A percentile compares a stretch with the other conserved stretches of the same genome.
Evolutionary conservation across 2,888 invertebrate genomes (phyloP).

Genomic region (Drosophila ezoana): DNA sequence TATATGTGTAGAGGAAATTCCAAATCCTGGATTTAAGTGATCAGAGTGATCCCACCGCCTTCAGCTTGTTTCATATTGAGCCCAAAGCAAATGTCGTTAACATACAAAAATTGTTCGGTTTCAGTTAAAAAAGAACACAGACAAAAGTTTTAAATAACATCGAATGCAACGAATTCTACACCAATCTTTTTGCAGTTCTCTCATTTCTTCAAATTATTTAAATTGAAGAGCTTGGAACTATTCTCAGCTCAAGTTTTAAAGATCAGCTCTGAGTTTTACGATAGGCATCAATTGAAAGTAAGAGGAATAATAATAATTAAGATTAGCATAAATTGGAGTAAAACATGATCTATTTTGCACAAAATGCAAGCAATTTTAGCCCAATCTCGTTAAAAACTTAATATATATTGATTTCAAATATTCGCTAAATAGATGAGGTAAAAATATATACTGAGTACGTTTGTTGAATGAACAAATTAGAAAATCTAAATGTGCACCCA

Average conservation of each 20-base stretch:
- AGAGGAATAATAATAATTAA: background rate
- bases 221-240: slow-evolving; percentile 6
- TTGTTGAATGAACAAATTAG: slow-evolving; percentile 13
- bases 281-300: background rate
- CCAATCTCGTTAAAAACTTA: slow-evolving; percentile 20
- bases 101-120: slow-evolving; percentile 57
- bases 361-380: slow-evolving; percentile 29
- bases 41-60: slow-evolving; percentile 75
- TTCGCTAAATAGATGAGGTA: slow-evolving; percentile 47
- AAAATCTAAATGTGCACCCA: slow-evolving; percentile 52
- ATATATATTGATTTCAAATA: slow-evolving; percentile 38
- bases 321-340: slow-evolving; percentile 8
- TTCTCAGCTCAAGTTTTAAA: background rate
- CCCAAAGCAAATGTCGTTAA: slow-evolving; percentile 46
- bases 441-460: slow-evolving; percentile 12
- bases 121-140: slow-evolving; percentile 53
- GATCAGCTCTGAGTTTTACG: background rate
- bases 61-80: slow-evolving; percentile 64
- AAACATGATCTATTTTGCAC: slow-evolving; percentile 54
- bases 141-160: slow-evolving; percentile 60
- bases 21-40: slow-evolving; percentile 48
- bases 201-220: background rate
- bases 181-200: slow-evolving; percentile 13
- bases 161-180: slow-evolving; percentile 47
- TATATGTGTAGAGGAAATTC: slow-evolving; percentile 13